Base-by-base conservation (phyloP, 2,888 invertebrate species). In the Andrena hattorfiana region DNA sequence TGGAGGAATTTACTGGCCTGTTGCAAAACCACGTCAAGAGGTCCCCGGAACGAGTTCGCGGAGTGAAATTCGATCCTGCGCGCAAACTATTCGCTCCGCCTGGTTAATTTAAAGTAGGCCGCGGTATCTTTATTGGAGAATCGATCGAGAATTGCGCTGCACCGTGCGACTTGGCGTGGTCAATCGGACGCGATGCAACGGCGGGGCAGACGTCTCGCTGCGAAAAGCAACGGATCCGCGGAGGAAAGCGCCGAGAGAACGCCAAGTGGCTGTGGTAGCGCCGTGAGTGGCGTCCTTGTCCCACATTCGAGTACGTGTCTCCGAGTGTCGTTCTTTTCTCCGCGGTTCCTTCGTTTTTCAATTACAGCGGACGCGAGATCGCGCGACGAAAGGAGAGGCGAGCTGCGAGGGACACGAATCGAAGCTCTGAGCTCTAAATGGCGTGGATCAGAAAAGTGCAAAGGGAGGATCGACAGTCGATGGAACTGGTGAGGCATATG, bases 221-320 rank as follows among this genome's bases (percentile, higher is more conserved):
- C n/a, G 30, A 32, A 60, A 64, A 26, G 32, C 5, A 16, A 30
- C 8, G 54, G 5, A 16, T 30, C 26, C 10, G n/a, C 26, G 30
- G 63, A 56, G 26, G 59, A 13, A 42, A 63, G 54, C 62, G 60
- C 42, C 42, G 4, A 26, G 16, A 23, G 48, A 48, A 64, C 23
- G 42, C 23, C 23, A 26, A 64, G 71, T 62, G 26, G 75, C n/a
- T 64, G 63, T n/a, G n/a, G 32, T 56, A 63, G 63, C 13, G 49
- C 63, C 23, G 56, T 56, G 23, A 71, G 30, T 30, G 28, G n/a
- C 42, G 76, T 77, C 76, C 76, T 77, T 77, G 76, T 26, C 76
- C 76, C 10, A 72, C 63, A 72, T 77, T 8, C 32, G 28, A 20
- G 20, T 7, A 70, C 28, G 7, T 42, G 42, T 72, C 56, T 20